Evolutionary conservation across 2,888 invertebrate genomes (phyloP).

Genomic region (Aporophyla lueneburgensis): DNA sequence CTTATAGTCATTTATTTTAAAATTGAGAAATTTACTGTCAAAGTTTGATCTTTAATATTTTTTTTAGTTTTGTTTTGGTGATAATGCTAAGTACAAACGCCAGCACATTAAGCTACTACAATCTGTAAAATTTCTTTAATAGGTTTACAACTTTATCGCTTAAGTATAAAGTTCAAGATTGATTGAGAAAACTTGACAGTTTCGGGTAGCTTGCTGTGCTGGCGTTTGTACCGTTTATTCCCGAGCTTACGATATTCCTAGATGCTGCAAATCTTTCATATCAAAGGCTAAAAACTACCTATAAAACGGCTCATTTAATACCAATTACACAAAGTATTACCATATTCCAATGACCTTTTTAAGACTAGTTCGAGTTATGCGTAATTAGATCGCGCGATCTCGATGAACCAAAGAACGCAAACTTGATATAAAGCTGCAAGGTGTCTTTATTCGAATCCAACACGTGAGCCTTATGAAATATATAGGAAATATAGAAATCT

Average conservation of each 20-base stretch:
- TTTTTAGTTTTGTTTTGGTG: not conserved
- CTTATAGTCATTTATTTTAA: not conserved
- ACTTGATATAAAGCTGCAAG: conserved; percentile 51
- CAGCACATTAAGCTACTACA: too few species aligned
- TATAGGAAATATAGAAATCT: conserved; percentile 24
- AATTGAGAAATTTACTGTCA: not conserved
- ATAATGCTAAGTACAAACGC: too few species aligned
- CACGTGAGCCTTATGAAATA: conserved; percentile 22
- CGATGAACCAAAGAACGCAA: conserved; percentile 51
- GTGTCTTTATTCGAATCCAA: conserved; percentile 22
- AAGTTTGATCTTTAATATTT: not conserved
- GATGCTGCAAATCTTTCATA: not conserved
- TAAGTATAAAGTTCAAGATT: too few species aligned
- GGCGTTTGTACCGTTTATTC: not conserved
- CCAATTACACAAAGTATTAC: conserved; percentile 38
- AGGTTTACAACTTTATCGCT: too few species aligned
- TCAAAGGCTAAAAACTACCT: not conserved
- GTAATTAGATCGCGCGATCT: conserved; percentile 50
- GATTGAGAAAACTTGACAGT: too few species aligned
- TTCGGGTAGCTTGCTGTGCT: too few species aligned
- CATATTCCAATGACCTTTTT: conserved; percentile 55
- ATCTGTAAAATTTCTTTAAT: too few species aligned
- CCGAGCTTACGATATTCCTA: not conserved
- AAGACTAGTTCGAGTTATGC: conserved; percentile 27
- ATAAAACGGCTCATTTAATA: conserved; percentile 21